phyloP scores from a whole-genome alignment of 2,113 vertebrate genomes.

The Mystacornis crossleyi region DNA sequence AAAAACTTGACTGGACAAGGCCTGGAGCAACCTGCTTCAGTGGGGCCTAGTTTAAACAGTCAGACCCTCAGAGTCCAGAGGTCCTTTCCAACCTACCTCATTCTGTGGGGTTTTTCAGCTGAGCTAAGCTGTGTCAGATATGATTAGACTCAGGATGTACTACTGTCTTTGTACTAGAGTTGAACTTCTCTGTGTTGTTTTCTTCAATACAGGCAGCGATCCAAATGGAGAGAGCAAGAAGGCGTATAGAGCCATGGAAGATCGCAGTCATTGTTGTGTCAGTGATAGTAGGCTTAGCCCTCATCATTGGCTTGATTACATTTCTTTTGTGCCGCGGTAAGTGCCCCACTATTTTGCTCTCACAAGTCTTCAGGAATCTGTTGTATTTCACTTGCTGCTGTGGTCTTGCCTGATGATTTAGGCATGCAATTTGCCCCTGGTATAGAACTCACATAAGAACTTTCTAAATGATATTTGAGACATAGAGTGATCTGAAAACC shows the following conservation, averaged over 20 bases:
- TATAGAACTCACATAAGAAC: background rate
- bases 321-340: slow-evolving; percentile 69
- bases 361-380: background rate
- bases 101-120: background rate
- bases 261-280: slow-evolving; percentile 35
- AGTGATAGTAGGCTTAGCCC: slow-evolving; percentile 9
- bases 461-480: background rate
- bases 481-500: background rate
- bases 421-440: background rate
- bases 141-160: background rate
- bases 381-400: background rate
- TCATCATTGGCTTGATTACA: slow-evolving; percentile 61
- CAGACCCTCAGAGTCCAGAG: background rate
- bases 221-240: background rate
- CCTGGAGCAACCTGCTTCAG: background rate
- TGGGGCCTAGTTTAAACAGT: background rate
- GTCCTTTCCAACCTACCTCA: background rate
- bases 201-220: background rate
- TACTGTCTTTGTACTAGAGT: background rate
- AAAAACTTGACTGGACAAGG: background rate
- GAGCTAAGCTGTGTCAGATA: background rate
- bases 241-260: slow-evolving; percentile 60
- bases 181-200: background rate
- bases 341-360: background rate
- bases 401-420: background rate